A percentile compares a stretch with the other conserved stretches of the same genome.
phyloP scores from a whole-genome alignment of 2,797 vertebrate species.

The Spinibarbus caldwelli region DNA sequence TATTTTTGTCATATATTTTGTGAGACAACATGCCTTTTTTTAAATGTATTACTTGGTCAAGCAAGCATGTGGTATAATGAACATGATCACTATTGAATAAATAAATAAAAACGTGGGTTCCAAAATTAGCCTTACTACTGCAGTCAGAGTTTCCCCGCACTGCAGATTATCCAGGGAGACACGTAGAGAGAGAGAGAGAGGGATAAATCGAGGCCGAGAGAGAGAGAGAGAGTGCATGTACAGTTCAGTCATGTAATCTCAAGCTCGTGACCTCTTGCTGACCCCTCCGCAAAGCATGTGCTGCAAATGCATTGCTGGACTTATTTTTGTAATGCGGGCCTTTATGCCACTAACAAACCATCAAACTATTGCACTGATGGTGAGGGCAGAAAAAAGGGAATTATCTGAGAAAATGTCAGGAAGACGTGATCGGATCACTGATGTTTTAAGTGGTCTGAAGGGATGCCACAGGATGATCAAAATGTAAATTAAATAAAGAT shows the following conservation, averaged over 20 bases:
- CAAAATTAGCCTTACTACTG: conserved; percentile 42
- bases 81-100: conserved; percentile 19
- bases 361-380: conserved; percentile 3
- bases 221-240: conserved; percentile 47
- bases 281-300: conserved; percentile 47
- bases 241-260: conserved; percentile 57
- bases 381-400: not conserved
- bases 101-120: conserved; percentile 2
- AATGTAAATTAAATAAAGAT: conserved; percentile 11
- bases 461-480: not conserved
- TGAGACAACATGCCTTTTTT: not conserved
- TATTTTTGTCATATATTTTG: not conserved
- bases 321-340: conserved; percentile 36
- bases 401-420: not conserved
- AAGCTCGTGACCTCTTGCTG: conserved; percentile 39
- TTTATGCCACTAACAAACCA: not conserved
- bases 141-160: conserved; percentile 26
- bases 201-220: conserved; percentile 22
- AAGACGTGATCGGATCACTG: not conserved
- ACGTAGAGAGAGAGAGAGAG: not conserved
- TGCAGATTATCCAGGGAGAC: conserved; percentile 45
- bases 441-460: not conserved
- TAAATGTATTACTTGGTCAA: not conserved
- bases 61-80: not conserved
- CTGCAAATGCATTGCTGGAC: conserved; percentile 22